Percentiles rank a stretch among this genome's conserved stretches.
Evolutionary conservation across 2,888 invertebrate species (phyloP).

Genomic region (Caradrina clavipalpis): DNA sequence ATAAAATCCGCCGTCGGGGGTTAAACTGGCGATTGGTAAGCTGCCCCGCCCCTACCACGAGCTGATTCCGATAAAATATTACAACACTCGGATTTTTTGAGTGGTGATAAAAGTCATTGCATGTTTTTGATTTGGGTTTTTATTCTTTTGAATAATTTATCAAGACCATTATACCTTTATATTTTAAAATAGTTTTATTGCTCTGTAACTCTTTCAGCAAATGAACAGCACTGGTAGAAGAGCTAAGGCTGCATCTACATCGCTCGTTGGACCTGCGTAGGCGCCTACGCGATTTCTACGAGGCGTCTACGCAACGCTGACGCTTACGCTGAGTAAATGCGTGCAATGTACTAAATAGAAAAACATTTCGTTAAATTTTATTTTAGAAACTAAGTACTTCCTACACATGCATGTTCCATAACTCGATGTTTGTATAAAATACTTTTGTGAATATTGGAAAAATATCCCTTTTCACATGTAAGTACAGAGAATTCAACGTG

Average conservation of each 20-base stretch:
- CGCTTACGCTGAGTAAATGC: background rate
- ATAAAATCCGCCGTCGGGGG: constrained; percentile 85
- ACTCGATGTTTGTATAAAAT: background rate
- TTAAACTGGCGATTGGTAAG: constrained; percentile 83
- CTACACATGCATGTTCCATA: background rate
- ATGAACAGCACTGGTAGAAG: background rate
- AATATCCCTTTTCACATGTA: background rate
- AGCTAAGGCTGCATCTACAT: background rate
- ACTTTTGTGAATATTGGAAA: background rate
- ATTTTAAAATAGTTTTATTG: background rate
- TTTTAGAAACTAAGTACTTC: background rate
- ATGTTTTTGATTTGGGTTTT: background rate
- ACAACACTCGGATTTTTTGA: constrained; percentile 22
- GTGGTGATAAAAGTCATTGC: background rate
- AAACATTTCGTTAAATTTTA: background rate
- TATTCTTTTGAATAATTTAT: background rate
- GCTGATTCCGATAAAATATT: constrained; percentile 46
- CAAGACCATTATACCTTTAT: background rate
- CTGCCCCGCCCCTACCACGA: constrained; percentile 77
- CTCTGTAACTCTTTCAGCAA: background rate
- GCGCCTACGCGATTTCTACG: background rate
- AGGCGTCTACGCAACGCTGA: background rate
- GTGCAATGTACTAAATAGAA: too few species aligned
- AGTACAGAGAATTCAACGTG: background rate
- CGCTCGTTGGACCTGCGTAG: background rate